Evolutionary conservation across 2,888 invertebrate species (phyloP), one percentile per base, ranked within the genome.

Genomic region (Sabatieria punctata): DNA sequence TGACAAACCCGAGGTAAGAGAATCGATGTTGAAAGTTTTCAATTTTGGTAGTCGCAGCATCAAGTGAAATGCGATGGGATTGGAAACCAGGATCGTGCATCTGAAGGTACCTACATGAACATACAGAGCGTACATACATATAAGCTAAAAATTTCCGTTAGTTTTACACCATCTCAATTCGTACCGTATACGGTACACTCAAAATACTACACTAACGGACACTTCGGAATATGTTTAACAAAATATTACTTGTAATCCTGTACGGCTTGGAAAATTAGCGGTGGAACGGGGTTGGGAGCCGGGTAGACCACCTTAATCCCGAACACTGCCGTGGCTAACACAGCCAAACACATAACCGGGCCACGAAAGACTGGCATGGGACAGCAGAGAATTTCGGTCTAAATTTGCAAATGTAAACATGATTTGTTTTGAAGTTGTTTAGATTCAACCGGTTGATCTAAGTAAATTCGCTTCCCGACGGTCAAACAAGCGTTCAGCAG

Each of bases 341-440:
- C 55, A 40, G 57, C 54, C 24, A 62, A 48, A 15, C 56, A 52
- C 46, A 62, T 57, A 18, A 63, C 57, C 6, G 61, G 56, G 25
- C 61, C 55, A 3, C 62, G 57, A 49, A 59, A 62, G 35, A 63
- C 48, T 4, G 61, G 62, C 37, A 63, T 51, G 11, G 61, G 58
- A 43, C 60, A 61, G n/a, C 56, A 56, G 13, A 60, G 43, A 24
- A 37, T n/a, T 4, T 21, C 44, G 11, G 2, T 4, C 47, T 47
- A 13, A n/a, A 15, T 37, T 37, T 37, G 37, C 13, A 37, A 15
- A 6, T 37, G 37, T 37, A n/a, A 6, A 37, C 4, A 8, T 6
- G 6, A n/a, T 11, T 6, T 6, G n/a, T n/a, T n/a, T n/a, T n/a
- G n/a, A n/a, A n/a, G n/a, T n/a, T n/a, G n/a, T n/a, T n/a, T n/a